These are phyloP conservation scores for Drosophila fuyamai DNA, from an alignment of 1,140 invertebrate genomes.

Conservation along the genomic window DNA sequence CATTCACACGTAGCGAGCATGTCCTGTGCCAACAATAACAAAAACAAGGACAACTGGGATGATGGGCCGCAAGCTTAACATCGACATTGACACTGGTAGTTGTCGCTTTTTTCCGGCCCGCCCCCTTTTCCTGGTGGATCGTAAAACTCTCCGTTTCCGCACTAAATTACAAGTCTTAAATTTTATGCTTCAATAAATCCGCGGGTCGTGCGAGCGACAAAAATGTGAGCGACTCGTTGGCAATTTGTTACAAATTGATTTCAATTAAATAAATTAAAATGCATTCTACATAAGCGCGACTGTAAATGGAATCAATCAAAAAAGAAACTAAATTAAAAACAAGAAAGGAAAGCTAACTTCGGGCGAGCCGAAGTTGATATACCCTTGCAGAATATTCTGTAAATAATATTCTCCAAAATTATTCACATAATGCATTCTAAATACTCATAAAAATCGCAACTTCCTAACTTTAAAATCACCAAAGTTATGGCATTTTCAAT, in stretches of 20 bases:
- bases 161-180: constrained; percentile 74
- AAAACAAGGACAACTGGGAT: constrained; percentile 21
- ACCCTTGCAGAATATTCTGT: too few species aligned
- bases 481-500: too few species aligned
- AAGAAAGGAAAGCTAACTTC: too few species aligned
- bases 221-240: constrained; percentile 33
- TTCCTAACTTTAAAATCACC: too few species aligned
- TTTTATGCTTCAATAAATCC: constrained; percentile 81
- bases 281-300: constrained; percentile 71
- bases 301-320: constrained; percentile 42
- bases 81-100: constrained; percentile 72
- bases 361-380: too few species aligned
- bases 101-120: constrained; percentile 21
- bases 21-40: constrained; percentile 51
- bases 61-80: constrained; percentile 64
- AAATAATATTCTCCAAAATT: too few species aligned
- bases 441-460: too few species aligned
- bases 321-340: constrained; percentile 64
- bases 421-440: too few species aligned
- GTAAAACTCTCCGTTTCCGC: constrained; percentile 59
- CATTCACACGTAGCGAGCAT: constrained; percentile 61
- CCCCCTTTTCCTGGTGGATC: constrained; percentile 17
- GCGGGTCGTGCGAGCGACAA: constrained; percentile 10
- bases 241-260: constrained; percentile 76
- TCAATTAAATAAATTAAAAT: constrained; percentile 82